phyloP scores from a whole-genome alignment of 2,797 vertebrate species.

The Psittacula derbiana region DNA sequence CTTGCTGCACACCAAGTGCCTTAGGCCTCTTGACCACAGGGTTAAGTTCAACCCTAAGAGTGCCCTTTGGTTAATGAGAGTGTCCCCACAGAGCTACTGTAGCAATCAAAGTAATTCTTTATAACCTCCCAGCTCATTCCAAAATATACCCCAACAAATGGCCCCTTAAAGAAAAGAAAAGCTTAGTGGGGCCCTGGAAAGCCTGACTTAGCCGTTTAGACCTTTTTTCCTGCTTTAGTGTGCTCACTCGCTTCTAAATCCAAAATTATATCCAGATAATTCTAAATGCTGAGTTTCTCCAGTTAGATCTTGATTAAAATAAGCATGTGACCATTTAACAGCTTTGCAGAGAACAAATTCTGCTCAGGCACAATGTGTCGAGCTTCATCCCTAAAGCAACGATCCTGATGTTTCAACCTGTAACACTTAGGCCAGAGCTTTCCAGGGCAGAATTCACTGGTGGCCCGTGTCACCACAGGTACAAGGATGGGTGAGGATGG shows the following conservation, averaged over 20 bases:
- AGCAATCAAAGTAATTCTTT: not conserved
- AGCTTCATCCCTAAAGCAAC: not conserved
- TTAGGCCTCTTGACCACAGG: not conserved
- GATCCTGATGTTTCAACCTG: not conserved
- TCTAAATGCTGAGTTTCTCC: not conserved
- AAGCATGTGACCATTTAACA: accelerated
- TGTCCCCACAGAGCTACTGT: not conserved
- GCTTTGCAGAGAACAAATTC: not conserved
- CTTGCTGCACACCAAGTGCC: conserved; percentile 7
- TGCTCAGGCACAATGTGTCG: not conserved
- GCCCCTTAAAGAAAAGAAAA: not conserved
- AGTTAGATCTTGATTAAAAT: not conserved
- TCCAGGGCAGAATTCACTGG: not conserved
- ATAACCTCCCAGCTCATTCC: not conserved
- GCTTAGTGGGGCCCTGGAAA: not conserved
- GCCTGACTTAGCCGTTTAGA: not conserved
- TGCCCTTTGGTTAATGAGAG: not conserved
- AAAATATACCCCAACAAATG: not conserved
- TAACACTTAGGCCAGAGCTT: not conserved
- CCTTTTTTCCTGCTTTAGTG: not conserved
- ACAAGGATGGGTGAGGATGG: accelerated
- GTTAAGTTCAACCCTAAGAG: not conserved
- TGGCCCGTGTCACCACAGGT: not conserved
- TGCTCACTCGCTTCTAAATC: not conserved
- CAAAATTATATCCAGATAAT: not conserved